Conservation (phyloP, 2,797 vertebrate genomes). For the Columba guinea region DNA sequence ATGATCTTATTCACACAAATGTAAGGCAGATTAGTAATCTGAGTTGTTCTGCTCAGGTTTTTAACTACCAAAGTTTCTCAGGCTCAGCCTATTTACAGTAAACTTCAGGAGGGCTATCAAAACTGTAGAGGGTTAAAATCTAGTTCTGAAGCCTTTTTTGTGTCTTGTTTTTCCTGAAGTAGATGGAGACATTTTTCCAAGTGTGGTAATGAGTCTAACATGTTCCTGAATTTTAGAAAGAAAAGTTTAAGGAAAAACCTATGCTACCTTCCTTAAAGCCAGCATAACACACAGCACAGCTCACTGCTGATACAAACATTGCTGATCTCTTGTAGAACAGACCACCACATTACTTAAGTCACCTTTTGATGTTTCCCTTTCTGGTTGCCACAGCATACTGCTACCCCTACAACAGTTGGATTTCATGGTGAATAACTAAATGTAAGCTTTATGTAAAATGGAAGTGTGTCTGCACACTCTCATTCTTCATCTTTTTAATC, state of each 20-base stretch:
- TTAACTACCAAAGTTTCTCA: not conserved
- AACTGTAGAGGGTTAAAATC: not conserved
- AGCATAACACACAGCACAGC: rapidly evolving
- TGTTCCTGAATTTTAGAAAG: not conserved
- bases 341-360: not conserved
- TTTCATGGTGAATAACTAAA: not conserved
- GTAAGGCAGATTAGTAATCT: not conserved
- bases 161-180: not conserved
- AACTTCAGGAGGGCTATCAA: not conserved
- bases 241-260: not conserved
- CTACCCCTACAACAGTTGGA: not conserved
- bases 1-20: not conserved
- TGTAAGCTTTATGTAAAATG: not conserved
- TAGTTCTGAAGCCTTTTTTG: not conserved
- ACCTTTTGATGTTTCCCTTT: not conserved
- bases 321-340: not conserved
- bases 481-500: not conserved
- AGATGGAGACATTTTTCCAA: not conserved
- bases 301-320: not conserved
- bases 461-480: not conserved
- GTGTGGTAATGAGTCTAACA: not conserved
- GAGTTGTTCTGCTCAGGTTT: not conserved
- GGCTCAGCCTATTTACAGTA: not conserved
- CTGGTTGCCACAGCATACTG: not conserved
- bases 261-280: not conserved